These are phyloP conservation scores for Pterostichus niger DNA, from an alignment of 2,888 invertebrate species.

Conservation along the genomic window DNA sequence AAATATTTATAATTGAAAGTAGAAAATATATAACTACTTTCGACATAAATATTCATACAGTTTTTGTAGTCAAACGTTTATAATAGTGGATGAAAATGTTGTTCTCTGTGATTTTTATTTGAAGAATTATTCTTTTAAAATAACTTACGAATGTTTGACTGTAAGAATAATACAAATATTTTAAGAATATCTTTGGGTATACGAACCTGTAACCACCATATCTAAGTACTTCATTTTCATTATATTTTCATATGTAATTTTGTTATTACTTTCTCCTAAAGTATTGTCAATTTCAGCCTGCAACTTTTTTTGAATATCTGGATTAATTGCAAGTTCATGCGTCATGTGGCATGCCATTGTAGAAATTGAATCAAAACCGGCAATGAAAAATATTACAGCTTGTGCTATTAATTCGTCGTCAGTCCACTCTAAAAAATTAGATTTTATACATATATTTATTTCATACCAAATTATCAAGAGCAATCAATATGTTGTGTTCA, in stretches of 20 bases:
- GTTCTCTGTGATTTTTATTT: too few species aligned
- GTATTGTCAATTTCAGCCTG: conserved; percentile 79
- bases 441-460: too few species aligned
- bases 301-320: conserved; percentile 80
- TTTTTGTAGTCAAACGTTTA: too few species aligned
- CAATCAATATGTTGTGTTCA: too few species aligned
- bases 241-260: conserved; percentile 78
- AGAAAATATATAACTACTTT: too few species aligned
- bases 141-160: too few species aligned
- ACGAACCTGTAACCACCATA: conserved; percentile 79
- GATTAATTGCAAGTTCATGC: conserved; percentile 81
- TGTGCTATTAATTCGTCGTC: conserved; percentile 80
- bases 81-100: too few species aligned
- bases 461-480: too few species aligned
- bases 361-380: conserved; percentile 78
- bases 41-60: too few species aligned
- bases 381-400: conserved; percentile 79
- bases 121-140: conserved; percentile 4
- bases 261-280: conserved; percentile 74
- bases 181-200: not conserved
- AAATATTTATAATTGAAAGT: too few species aligned
- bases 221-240: conserved; percentile 80
- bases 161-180: too few species aligned
- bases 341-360: conserved; percentile 78
- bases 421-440: conserved; percentile 23